phyloP scores from a whole-genome alignment of 2,797 vertebrate species.

The Rousettus madagascariensis region DNA sequence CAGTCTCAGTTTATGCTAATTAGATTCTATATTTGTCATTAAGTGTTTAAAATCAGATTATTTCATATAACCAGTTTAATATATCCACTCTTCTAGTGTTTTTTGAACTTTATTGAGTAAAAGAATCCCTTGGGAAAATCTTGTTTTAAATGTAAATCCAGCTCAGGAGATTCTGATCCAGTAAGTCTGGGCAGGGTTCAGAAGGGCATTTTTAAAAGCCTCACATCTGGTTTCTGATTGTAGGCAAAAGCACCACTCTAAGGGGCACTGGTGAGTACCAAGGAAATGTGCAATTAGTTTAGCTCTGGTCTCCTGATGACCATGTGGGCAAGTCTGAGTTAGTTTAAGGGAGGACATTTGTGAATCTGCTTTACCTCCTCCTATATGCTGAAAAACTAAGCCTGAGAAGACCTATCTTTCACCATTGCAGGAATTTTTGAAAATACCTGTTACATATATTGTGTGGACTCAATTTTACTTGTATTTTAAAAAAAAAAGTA shows the following conservation, averaged over 20 bases:
- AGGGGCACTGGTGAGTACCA: neutral
- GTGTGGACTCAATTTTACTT: neutral
- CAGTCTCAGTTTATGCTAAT: neutral
- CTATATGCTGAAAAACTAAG: neutral
- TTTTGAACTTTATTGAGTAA: neutral
- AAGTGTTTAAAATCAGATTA: neutral
- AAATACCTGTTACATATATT: neutral
- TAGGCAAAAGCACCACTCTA: neutral
- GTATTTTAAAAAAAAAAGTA: neutral
- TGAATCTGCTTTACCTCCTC: neutral
- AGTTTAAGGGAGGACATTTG: neutral
- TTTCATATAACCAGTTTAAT: neutral
- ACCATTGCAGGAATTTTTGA: neutral
- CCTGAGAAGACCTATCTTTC: neutral
- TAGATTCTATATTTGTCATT: neutral
- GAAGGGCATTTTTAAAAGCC: neutral
- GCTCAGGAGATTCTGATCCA: neutral
- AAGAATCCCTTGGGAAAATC: neutral
- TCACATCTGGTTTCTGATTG: neutral
- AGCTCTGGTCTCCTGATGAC: neutral
- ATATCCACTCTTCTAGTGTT: neutral
- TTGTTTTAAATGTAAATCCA: neutral
- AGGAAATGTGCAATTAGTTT: neutral
- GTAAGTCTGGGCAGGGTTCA: neutral
- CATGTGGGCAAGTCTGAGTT: neutral